Base-by-base conservation (phyloP, 2,113 vertebrate species). In the Centropus unirufus region DNA sequence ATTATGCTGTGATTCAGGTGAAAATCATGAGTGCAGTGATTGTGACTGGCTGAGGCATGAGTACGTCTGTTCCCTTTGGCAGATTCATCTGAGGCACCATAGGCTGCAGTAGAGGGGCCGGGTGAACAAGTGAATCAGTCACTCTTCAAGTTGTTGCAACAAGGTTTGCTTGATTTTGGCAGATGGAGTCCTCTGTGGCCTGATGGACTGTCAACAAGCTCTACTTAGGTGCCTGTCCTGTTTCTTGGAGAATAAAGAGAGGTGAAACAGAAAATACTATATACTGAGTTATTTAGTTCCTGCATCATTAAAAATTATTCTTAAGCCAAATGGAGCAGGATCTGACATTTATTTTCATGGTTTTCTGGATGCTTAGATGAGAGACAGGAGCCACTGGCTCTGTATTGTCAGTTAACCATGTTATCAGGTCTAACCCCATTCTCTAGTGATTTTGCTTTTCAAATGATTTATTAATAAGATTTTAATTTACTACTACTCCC, bases 1-100 rank as follows among this genome's bases (percentile, higher is more conserved):
- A 5, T 8, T 63, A 34, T 47, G 59, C 15, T 67, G 20, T 74
- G 77, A 23, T 11, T 75, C 20, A 36, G 32, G 23, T 87, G 61
- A 49, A 81, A 87, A 78, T 47, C 1, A 22, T 20, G 30, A 57
- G 11, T 27, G 14, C 26, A 12, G 40, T 39, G 42, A 80, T 23
- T 29, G 24, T 23, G 34, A 27, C 46, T 77, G 64, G 11, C 23
- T 18, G 1, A 42, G 40, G 9, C 23, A 11, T 1, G 39, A 68
- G 24, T 26, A 39, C 34, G 44, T 8, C 23, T 0, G 0, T 49
- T 87, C 11, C 27, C 12, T 64, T 52, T 51, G 42, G 16, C 19
- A 66, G 36, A 12, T 23, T 76, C 19, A 12, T 44, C 55, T 36
- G 21, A 76, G 40, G 24, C 42, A 13, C 9, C 17, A 26, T 19